These are phyloP conservation scores for Apostichopus californicus DNA, from an alignment of 35 echinoderm and acorn worm species.

Conservation along the genomic window DNA sequence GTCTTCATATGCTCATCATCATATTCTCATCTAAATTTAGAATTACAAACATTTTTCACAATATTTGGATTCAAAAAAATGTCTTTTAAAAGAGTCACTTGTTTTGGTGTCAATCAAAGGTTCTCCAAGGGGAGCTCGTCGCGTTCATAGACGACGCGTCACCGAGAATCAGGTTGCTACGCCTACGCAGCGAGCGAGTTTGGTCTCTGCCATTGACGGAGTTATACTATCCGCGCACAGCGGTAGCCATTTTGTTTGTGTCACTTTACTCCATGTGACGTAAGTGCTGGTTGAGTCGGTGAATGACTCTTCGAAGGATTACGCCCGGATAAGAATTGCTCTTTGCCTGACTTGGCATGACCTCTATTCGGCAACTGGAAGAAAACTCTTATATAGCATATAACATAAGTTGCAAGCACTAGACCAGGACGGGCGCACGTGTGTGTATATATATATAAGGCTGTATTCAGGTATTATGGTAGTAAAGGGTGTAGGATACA, in stretches of 20 bases:
- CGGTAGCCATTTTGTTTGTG: slow-evolving; percentile 47
- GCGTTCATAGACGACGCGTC: slow-evolving; percentile 42
- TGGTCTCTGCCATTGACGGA: slow-evolving; percentile 15
- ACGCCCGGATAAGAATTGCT: background rate
- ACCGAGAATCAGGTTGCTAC: slow-evolving; percentile 12
- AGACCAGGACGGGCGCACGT: too few relatives aligned
- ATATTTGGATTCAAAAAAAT: background rate
- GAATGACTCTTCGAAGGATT: background rate
- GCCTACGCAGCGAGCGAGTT: slow-evolving; percentile 15
- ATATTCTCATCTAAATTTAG: slow-evolving; percentile 38
- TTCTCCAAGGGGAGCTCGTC: slow-evolving; percentile 9
- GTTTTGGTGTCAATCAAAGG: slow-evolving; percentile 40
- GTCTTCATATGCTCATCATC: slow-evolving; percentile 13
- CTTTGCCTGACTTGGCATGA: background rate
- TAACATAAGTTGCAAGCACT: too few relatives aligned
- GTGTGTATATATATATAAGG: too few relatives aligned
- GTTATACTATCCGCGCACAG: slow-evolving; percentile 1
- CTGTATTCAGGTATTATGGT: too few relatives aligned
- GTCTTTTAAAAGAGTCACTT: slow-evolving; percentile 12
- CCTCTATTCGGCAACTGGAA: background rate
- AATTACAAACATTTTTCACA: too few relatives aligned
- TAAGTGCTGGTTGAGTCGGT: background rate
- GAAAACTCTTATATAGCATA: too few relatives aligned
- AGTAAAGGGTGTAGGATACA: too few relatives aligned
- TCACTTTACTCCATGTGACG: slow-evolving; percentile 19